phyloP scores from a whole-genome alignment of 1,140 invertebrate genomes.

The Neomicropteryx cornuta region DNA sequence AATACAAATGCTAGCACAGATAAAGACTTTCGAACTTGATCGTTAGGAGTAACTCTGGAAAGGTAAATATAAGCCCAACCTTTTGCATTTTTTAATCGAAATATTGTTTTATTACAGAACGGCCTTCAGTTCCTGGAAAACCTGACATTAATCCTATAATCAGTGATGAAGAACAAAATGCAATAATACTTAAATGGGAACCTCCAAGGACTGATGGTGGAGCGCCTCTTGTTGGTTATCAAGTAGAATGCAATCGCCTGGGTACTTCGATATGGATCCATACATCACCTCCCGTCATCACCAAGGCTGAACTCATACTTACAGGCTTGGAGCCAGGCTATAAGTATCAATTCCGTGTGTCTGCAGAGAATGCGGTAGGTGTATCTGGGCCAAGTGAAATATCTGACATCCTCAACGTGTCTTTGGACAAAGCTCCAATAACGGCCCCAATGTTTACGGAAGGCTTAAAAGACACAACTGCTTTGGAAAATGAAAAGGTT shows the following conservation, averaged over 20 bases:
- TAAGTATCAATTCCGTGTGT: constrained; percentile 81
- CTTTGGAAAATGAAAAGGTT: constrained; percentile 69
- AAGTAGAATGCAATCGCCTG: constrained; percentile 68
- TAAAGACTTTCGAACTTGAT: no score
- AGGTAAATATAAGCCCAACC: not conserved
- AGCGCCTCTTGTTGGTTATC: constrained; percentile 74
- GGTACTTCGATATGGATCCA: constrained; percentile 68
- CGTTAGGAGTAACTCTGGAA: no score
- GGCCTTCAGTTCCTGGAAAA: constrained; percentile 64
- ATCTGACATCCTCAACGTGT: constrained; percentile 67
- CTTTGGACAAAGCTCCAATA: constrained; percentile 52
- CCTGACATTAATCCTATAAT: constrained; percentile 56
- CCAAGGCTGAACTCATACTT: constrained; percentile 58
- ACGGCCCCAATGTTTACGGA: constrained; percentile 56
- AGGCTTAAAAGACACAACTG: constrained; percentile 51
- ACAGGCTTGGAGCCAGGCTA: constrained; percentile 74
- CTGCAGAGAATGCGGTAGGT: constrained; percentile 76
- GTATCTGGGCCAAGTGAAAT: constrained; percentile 65
- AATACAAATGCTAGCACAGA: no score
- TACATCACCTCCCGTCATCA: constrained; percentile 56
- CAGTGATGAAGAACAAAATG: constrained; percentile 61
- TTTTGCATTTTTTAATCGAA: not conserved
- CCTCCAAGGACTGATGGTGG: constrained; percentile 76
- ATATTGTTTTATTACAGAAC: constrained; percentile 43
- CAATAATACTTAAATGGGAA: constrained; percentile 81